phyloP scores from a whole-genome alignment of 2,113 vertebrate species.

The Lepus americanus region DNA sequence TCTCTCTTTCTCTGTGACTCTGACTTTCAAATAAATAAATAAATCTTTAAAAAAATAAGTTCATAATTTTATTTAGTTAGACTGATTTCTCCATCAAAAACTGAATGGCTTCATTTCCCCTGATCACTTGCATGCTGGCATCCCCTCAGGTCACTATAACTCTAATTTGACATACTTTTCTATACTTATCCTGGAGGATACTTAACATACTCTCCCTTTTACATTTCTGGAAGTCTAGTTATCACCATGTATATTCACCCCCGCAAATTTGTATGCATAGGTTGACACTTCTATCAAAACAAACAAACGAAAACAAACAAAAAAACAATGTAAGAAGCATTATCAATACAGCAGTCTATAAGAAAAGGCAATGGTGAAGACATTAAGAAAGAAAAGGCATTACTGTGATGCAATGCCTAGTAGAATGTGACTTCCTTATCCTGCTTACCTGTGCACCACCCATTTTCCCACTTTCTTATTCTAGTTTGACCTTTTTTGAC shows the following conservation, averaged over 20 bases:
- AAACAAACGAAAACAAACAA: too few relatives aligned
- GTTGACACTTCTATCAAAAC: background rate
- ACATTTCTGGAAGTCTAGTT: background rate
- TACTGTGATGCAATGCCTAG: background rate
- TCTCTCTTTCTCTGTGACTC: too few relatives aligned
- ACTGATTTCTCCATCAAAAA: slow-evolving; percentile 4
- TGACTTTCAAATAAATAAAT: too few relatives aligned
- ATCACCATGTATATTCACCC: background rate
- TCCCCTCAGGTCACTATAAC: background rate
- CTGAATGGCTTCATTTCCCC: background rate
- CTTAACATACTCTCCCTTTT: slow-evolving; percentile 15
- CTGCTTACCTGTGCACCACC: background rate
- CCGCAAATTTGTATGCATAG: background rate
- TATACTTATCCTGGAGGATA: background rate
- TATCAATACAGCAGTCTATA: background rate
- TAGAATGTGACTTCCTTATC: background rate
- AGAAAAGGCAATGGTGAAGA: background rate
- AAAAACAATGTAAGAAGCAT: background rate
- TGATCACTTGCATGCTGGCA: background rate
- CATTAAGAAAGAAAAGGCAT: background rate
- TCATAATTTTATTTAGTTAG: background rate
- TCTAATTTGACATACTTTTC: background rate
- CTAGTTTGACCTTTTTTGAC: background rate
- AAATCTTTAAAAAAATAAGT: background rate
- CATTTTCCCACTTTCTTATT: background rate